Base-by-base conservation (phyloP, 2,888 invertebrate genomes). In the Myathropa florea region DNA sequence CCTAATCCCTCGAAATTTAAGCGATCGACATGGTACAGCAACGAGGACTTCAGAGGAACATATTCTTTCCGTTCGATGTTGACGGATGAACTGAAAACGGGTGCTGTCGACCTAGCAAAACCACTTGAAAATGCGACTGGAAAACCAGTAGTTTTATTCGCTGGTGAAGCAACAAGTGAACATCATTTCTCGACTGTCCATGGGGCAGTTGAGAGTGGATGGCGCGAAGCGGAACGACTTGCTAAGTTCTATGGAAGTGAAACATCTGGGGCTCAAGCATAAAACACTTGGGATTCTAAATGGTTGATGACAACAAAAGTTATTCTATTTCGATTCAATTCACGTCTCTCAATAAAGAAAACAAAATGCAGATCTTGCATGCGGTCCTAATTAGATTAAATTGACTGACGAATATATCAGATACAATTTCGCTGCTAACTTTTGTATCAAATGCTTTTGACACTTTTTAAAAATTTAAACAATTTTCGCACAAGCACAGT, bases 171-270 rank as follows among this genome's bases (percentile, higher is more conserved):
- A 0, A 95, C 95, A 0, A 95, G 95, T 7, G 94, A 94, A 72
- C 94, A 94, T 89, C 94, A 94, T 89, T 96, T 94, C 90, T 94
- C 94, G 0, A 95, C 95, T 0, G 96, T 95, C 0, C 96, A 96
- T 89, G 96, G 96, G 0, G 96, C 96, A 0, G 92, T 96, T 0
- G 96, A 96, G 90, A 94, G 95, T 4, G 96, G 96, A 0, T 94
- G 94, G 90, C 93, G 96, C 55, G 96, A 96, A 90, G 96, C 96
- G 0, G 93, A 95, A 7, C 93, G 96, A 84, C 90, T 95, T 9
- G 2, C 0, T 12, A 24, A 10, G 24, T 9, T 57, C 12, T 57
- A 57, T 4, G 4, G n/a, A n/a, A n/a, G n/a, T n/a, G n/a, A n/a
- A n/a, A n/a, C n/a, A n/a, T n/a, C n/a, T n/a, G n/a, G n/a, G n/a